Evolutionary conservation across 2,113 vertebrate genomes (phyloP), one percentile per base, ranked within the genome.

Genomic region (Camelus bactrianus): DNA sequence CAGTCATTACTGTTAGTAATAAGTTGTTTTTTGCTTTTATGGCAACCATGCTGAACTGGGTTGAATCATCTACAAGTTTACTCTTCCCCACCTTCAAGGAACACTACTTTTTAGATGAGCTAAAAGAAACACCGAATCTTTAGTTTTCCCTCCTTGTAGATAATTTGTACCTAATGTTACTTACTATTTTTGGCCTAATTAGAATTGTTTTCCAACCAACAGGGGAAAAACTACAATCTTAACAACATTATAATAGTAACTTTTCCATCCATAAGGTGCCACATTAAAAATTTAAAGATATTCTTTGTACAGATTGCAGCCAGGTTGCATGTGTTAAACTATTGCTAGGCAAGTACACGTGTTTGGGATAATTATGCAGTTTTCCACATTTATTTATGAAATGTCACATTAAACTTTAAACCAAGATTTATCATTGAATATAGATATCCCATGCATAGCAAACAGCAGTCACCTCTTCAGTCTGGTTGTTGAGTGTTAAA

Each of bases 371-470:
- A 84, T 38, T 89, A 88, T 89, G 65, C 86, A 56, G 90, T 70
- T 92, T 97, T 38, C 56, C 26, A 58, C 84, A 35, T 91, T 95
- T 86, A 97, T 94, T 97, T 97, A 95, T 79, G 88, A 95, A 96
- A 8, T 87, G 16, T 46, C 70, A 76, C 67, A 80, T 88, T 69
- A 97, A 98, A 98, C 38, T 96, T 98, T 96, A 97, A 97, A 67
- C 90, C 24, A 88, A 97, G 83, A 96, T 92, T 90, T 94, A 96
- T 83, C 50, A 75, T 15, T 67, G 76, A 67, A 28, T 62, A 46
- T 38, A 85, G 64, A 48, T 20, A 93, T 52, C 84, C 72, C 67
- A 14, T 82, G 32, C 20, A 79, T 77, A 89, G 15, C 70, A 75
- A 96, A 80, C 0, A 17, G 69, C 46, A 65, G 17, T 93, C 3